phyloP scores from a whole-genome alignment of 2,888 invertebrate genomes.

The Troides aeacus region DNA sequence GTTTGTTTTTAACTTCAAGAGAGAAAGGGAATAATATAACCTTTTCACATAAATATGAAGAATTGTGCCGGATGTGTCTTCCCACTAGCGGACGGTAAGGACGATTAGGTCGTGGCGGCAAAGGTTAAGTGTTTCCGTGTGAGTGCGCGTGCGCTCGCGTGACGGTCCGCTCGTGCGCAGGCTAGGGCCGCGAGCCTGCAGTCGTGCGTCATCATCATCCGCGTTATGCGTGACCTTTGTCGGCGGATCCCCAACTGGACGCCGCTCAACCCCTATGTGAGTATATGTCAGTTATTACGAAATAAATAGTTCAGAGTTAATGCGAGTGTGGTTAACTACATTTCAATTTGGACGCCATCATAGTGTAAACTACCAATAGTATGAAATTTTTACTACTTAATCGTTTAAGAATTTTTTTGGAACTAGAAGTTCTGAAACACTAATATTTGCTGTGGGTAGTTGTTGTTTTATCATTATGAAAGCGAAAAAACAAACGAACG shows the following conservation, averaged over 20 bases:
- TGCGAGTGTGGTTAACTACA: no score
- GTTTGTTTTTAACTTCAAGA: background rate
- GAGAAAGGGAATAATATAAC: no score
- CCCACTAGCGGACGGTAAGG: background rate
- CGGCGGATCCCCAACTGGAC: constrained; percentile 97
- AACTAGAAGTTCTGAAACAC: no score
- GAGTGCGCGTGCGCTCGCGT: constrained; percentile 41
- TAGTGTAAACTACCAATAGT: no score
- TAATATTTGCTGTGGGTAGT: no score
- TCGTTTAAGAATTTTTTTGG: no score
- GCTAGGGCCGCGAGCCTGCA: constrained; percentile 97
- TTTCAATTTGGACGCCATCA: no score
- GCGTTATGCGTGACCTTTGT: constrained; percentile 97
- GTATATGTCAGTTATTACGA: constrained; percentile 44
- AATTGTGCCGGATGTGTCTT: background rate
- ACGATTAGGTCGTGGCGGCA: background rate
- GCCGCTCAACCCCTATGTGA: constrained; percentile 95
- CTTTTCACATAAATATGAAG: background rate
- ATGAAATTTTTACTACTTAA: no score
- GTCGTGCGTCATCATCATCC: constrained; percentile 97
- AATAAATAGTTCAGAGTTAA: no score
- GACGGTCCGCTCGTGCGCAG: constrained; percentile 66
- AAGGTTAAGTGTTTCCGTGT: constrained; percentile 22
- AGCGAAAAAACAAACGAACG: no score
- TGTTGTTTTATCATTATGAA: no score